phyloP scores from a whole-genome alignment of 2,113 vertebrate species.

The Oceanodroma tethys region DNA sequence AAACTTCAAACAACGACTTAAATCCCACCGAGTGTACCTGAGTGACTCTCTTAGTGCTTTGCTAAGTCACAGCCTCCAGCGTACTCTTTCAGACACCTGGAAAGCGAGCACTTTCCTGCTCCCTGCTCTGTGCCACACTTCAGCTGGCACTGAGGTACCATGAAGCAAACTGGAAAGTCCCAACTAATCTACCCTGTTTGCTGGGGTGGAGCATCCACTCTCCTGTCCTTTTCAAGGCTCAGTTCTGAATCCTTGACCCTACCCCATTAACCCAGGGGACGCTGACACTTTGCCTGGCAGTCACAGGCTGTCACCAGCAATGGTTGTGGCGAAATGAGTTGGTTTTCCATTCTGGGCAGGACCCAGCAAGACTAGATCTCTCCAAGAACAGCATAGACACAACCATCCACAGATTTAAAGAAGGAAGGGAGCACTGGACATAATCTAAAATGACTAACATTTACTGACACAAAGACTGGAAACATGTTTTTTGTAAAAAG shows the following conservation, averaged over 20 bases:
- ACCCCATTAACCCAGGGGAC: neutral
- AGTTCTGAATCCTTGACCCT: neutral
- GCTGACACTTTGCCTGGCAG: neutral
- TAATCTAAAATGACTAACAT: neutral
- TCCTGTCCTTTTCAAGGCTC: neutral
- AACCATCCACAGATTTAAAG: neutral
- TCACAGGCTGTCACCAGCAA: neutral
- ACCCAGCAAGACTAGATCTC: neutral
- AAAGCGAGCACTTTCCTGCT: neutral
- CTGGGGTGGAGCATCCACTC: neutral
- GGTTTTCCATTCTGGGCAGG: neutral
- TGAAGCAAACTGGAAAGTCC: neutral
- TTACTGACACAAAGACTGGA: neutral
- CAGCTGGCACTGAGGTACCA: neutral
- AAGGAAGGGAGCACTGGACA: neutral
- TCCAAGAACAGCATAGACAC: neutral
- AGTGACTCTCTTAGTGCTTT: neutral
- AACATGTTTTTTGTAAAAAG: neutral
- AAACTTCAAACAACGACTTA: neutral
- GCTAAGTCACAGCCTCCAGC: neutral
- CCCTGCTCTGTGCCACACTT: neutral
- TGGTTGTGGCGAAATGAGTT: neutral
- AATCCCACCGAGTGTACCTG: neutral
- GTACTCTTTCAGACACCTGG: neutral
- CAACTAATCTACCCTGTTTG: neutral